Conservation (phyloP, 2,797 vertebrate genomes). For the Lacerta agilis region DNA sequence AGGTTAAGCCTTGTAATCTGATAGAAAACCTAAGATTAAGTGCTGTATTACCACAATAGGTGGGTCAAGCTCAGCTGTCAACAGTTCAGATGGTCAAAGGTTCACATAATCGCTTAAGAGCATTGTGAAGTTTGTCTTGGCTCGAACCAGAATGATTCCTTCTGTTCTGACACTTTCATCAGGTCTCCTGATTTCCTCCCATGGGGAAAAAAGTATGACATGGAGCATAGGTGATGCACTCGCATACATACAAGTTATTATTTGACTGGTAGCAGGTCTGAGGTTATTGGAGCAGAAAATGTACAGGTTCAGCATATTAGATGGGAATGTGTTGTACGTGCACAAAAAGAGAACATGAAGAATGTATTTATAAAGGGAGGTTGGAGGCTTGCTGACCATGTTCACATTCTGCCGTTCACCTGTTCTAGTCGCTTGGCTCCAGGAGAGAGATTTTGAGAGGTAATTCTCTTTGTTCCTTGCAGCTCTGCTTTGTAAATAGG, state of each 20-base stretch:
- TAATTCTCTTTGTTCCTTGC: not conserved
- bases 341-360: not conserved
- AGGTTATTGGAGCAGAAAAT: not conserved
- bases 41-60: not conserved
- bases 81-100: not conserved
- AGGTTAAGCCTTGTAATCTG: not conserved
- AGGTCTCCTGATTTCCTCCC: not conserved
- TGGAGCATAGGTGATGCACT: not conserved
- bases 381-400: not conserved
- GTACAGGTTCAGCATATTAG: not conserved
- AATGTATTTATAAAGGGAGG: not conserved
- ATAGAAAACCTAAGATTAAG: not conserved
- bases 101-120: not conserved
- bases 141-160: not conserved
- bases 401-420: not conserved
- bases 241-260: not conserved
- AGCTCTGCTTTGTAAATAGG: not conserved
- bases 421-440: not conserved
- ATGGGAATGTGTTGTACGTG: not conserved
- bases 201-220: not conserved
- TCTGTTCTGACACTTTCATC: not conserved
- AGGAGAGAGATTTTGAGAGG: no score
- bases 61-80: not conserved
- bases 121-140: not conserved
- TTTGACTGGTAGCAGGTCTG: not conserved